phyloP scores from a whole-genome alignment of 1,140 invertebrate genomes.

The Lepidurus couesii region DNA sequence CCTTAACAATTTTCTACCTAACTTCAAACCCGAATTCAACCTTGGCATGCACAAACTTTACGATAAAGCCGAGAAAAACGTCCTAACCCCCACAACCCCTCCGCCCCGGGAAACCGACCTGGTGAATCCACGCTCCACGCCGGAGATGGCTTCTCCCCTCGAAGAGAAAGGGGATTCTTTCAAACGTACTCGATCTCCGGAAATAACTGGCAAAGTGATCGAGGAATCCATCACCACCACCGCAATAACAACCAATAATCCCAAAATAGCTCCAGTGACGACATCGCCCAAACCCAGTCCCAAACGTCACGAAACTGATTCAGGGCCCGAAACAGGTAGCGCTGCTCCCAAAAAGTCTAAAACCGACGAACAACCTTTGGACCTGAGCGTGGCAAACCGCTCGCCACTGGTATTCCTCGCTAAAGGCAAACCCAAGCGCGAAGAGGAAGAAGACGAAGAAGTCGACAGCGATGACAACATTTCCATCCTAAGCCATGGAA shows the following conservation, averaged over 20 bases:
- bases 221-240: background rate
- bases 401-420: constrained; percentile 37
- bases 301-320: constrained; percentile 7
- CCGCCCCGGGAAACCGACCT: background rate
- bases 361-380: constrained; percentile 24
- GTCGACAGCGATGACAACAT: constrained; percentile 34
- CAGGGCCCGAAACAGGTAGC: constrained; percentile 20
- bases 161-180: background rate
- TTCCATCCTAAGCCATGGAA: background rate
- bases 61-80: background rate
- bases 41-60: background rate
- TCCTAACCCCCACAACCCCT: background rate
- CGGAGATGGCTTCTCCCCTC: background rate
- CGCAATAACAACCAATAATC: background rate
- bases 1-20: background rate
- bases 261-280: background rate
- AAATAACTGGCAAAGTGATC: background rate
- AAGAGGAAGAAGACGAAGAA: constrained; percentile 39
- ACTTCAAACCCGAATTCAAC: background rate
- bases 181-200: background rate
- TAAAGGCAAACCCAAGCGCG: constrained; percentile 28
- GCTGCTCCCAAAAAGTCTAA: constrained; percentile 23
- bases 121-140: background rate
- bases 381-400: constrained; percentile 11
- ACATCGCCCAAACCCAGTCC: background rate